phyloP scores from a whole-genome alignment of 2,113 vertebrate genomes.

The Nerophis ophidion region DNA sequence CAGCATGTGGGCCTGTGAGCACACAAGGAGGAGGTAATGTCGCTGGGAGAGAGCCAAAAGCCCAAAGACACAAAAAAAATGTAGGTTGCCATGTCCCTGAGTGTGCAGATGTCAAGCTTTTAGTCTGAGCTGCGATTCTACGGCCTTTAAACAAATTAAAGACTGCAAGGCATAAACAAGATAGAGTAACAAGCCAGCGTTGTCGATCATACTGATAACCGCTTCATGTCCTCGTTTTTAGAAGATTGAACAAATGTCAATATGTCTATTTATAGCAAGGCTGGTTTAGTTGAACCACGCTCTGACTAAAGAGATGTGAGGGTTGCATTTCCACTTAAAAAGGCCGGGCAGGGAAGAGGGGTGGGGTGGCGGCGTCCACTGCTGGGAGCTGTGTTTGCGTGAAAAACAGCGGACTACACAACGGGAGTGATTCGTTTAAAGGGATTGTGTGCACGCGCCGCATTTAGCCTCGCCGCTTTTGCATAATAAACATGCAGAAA shows the following conservation, averaged over 20 bases:
- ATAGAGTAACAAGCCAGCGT: constrained; percentile 6
- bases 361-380: no score
- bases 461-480: constrained; percentile 45
- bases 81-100: constrained; percentile 52
- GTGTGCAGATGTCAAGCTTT: constrained; percentile 23
- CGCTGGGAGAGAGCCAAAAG: constrained; percentile 45
- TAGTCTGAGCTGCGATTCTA: not conserved
- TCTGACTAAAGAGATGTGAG: constrained; percentile 47
- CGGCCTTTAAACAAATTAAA: constrained; percentile 1
- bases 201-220: constrained; percentile 7
- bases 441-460: constrained; percentile 44
- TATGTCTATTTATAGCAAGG: constrained; percentile 48
- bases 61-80: constrained; percentile 50
- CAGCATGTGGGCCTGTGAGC: constrained; percentile 36
- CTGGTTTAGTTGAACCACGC: constrained; percentile 46
- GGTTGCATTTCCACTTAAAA: constrained; percentile 63
- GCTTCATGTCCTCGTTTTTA: constrained; percentile 27
- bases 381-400: constrained; percentile 22
- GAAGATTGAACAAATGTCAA: constrained; percentile 48
- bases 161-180: constrained; percentile 19
- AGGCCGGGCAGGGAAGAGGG: constrained; percentile 28
- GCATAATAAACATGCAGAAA: constrained; percentile 35
- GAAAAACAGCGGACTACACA: constrained; percentile 48
- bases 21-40: constrained; percentile 46
- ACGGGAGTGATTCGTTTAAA: constrained; percentile 56